Percentiles rank a stretch among this genome's conserved stretches.
phyloP scores from a whole-genome alignment of 1,140 invertebrate species.

The Chrysoperla carnea region DNA sequence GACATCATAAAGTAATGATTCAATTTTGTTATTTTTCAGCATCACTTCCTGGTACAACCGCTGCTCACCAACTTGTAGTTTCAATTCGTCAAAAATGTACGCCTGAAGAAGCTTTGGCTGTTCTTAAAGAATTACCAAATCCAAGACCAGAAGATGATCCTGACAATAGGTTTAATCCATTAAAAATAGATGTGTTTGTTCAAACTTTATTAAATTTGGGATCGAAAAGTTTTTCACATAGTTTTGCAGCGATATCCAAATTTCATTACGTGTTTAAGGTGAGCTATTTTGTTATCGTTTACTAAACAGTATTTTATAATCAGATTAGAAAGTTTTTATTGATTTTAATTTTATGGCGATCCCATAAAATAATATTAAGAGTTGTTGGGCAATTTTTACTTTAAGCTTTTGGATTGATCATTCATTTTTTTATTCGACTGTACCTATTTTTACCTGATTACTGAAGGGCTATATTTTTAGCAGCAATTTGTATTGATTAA shows the following conservation, averaged over 20 bases:
- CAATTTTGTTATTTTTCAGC: too few relatives aligned
- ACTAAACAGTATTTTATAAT: too few relatives aligned
- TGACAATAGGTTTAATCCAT: conserved; percentile 57
- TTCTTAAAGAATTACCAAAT: conserved; percentile 73
- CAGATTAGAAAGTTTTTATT: too few relatives aligned
- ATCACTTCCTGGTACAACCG: conserved; percentile 59
- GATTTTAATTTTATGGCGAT: too few relatives aligned
- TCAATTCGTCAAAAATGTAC: conserved; percentile 77
- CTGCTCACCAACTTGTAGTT: conserved; percentile 68
- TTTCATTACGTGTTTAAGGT: conserved; percentile 90
- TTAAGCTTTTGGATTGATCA: too few relatives aligned
- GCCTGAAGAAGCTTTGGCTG: conserved; percentile 77
- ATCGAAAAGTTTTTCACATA: conserved; percentile 94
- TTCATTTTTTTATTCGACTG: too few relatives aligned
- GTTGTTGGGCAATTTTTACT: too few relatives aligned
- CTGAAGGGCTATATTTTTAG: too few relatives aligned
- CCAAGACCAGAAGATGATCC: conserved; percentile 50
- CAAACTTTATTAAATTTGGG: conserved; percentile 86
- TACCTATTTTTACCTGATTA: too few relatives aligned
- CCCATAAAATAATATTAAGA: too few relatives aligned
- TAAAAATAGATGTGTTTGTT: conserved; percentile 94
- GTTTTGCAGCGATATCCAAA: conserved; percentile 93
- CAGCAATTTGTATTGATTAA: too few relatives aligned
- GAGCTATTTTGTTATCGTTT: conserved; percentile 7
- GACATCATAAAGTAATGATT: too few relatives aligned